Evolutionary conservation across 2,113 vertebrate species (phyloP), one percentile per base, ranked within the genome.

Genomic region (Engystomops pustulosus): DNA sequence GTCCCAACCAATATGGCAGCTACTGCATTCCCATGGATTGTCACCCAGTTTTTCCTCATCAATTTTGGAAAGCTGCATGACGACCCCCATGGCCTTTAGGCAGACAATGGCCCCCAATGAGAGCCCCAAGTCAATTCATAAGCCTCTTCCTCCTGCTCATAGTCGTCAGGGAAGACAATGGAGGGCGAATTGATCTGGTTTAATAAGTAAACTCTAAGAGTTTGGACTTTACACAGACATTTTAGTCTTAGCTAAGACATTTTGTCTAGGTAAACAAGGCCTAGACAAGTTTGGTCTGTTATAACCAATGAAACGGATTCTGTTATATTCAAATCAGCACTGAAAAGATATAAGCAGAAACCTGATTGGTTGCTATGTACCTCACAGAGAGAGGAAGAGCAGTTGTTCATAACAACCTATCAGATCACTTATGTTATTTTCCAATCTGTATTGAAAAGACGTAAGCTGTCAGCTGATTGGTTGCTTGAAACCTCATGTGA

Each of bases 131-230:
- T n/a, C n/a, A n/a, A n/a, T n/a, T n/a, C n/a, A n/a, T n/a, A n/a
- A n/a, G n/a, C n/a, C n/a, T n/a, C 7, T 20, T 8, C 53, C 53
- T 23, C 53, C 53, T 53, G 12, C 53, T 58, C 27, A 62, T 15
- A 4, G 58, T 30, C 30, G 14, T 62, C 25, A 30, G 58, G 20
- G 11, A 38, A 41, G 30, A 71, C 79, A 71, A 81, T 81, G 49
- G 41, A 14, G 27, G 27, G 27, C 7, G 18, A 20, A 68, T 68
- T 5, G 44, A 65, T 69, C 45, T 49, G 65, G 65, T 81, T 81
- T 81, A 53, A 53, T 69, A 81, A 70, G 44, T 80, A 17, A 80
- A 51, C 41, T 17, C n/a, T 80, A 6, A 17, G 32, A 27, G 36
- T 10, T 60, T 2, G 20, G 41, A 49, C 27, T 44, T 80, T 62